Conservation (phyloP, 2,888 invertebrate genomes). For the Temnothorax rugatulus region DNA sequence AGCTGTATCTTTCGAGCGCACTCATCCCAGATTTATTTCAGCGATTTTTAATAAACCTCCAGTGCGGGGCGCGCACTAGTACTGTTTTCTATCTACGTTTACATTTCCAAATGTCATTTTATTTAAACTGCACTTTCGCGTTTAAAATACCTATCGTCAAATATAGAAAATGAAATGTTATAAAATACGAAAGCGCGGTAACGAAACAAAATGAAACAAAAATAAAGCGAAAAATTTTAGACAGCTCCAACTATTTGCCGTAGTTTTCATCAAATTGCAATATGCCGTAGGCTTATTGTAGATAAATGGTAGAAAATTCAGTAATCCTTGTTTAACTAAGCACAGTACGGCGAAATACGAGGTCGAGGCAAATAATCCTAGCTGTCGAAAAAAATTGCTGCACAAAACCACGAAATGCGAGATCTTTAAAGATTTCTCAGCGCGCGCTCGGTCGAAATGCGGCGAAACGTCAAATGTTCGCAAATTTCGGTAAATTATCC, state of each 20-base stretch:
- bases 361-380: neutral
- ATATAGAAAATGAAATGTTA: conserved; percentile 32
- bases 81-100: conserved; percentile 35
- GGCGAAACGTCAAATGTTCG: neutral
- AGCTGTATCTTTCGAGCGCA: conserved; percentile 7
- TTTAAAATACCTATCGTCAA: conserved; percentile 53
- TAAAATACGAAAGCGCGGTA: conserved; percentile 38
- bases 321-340: conserved; percentile 36
- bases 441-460: conserved; percentile 1
- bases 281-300: neutral
- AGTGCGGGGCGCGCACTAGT: conserved; percentile 4
- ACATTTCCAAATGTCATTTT: conserved; percentile 48
- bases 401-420: neutral
- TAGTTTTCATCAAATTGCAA: conserved; percentile 38
- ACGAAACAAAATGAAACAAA: conserved; percentile 38
- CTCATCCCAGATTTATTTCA: conserved; percentile 38
- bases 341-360: neutral
- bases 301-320: conserved; percentile 16
- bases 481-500: conserved; percentile 40
- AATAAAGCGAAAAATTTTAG: conserved; percentile 31
- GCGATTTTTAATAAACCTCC: conserved; percentile 52
- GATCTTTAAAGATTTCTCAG: conserved; percentile 6
- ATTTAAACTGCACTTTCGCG: conserved; percentile 35
- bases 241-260: conserved; percentile 26
- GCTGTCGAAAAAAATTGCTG: neutral